Evolutionary conservation across 2,113 vertebrate species (phyloP).

Genomic region (Myrmecobius fasciatus): DNA sequence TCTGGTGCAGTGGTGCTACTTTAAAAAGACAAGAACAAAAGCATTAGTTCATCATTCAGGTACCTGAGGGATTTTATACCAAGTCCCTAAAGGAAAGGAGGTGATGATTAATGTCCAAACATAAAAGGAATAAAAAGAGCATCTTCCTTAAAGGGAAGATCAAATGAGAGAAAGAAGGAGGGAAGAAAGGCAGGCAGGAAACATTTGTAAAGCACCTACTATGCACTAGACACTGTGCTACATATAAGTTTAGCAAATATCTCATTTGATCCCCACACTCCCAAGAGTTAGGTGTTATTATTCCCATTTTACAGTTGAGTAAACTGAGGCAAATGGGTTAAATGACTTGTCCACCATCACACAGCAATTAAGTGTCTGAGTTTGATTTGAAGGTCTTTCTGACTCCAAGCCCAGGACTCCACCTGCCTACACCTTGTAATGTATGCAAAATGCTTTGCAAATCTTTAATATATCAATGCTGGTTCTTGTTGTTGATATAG

Average conservation of each 20-base stretch:
- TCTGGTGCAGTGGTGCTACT: not conserved
- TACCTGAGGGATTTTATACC: slow-evolving; percentile 7
- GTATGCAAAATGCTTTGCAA: not conserved
- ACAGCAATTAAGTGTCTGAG: not conserved
- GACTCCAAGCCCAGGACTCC: not conserved
- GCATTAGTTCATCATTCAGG: not conserved
- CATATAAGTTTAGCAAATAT: not conserved
- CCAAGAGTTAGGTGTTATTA: not conserved
- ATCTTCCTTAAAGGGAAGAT: not conserved
- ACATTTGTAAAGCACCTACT: not conserved
- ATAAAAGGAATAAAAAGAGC: not conserved
- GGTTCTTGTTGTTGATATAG: not conserved
- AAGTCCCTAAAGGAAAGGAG: slow-evolving; percentile 30
- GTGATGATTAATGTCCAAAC: slow-evolving; percentile 25
- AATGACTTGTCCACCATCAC: not conserved
- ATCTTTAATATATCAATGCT: not conserved
- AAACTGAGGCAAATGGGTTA: not conserved
- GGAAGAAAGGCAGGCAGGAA: not conserved
- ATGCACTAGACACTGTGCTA: not conserved
- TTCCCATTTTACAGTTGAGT: not conserved
- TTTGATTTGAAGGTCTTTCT: not conserved
- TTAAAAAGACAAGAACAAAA: not conserved
- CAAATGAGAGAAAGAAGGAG: not conserved
- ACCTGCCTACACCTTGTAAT: not conserved
- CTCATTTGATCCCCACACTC: not conserved